These are phyloP conservation scores for Acrobasis suavella DNA, from an alignment of 2,888 invertebrate species.

Conservation along the genomic window DNA sequence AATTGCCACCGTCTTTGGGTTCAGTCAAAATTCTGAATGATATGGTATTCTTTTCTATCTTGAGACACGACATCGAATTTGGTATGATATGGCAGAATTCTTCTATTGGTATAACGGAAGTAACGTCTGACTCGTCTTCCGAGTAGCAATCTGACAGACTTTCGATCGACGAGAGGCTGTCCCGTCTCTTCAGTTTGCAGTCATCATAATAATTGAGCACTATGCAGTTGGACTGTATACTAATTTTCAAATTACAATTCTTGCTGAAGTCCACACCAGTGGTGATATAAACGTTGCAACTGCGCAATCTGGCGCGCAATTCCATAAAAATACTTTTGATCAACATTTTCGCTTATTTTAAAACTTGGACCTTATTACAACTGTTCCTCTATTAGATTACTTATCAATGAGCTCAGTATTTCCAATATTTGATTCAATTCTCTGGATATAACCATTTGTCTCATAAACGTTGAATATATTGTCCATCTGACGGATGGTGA, in stretches of 20 bases:
- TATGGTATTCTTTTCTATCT: slow-evolving; percentile 70
- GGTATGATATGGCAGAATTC: slow-evolving; percentile 74
- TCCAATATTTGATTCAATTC: slow-evolving; percentile 57
- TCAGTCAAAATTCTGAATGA: slow-evolving; percentile 76
- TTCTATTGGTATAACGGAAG: slow-evolving; percentile 60
- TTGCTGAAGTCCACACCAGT: slow-evolving; percentile 69
- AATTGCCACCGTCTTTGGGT: slow-evolving; percentile 70
- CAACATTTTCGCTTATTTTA: slow-evolving; percentile 62
- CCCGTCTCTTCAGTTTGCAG: slow-evolving; percentile 50
- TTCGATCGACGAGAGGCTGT: slow-evolving; percentile 73
- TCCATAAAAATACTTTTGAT: slow-evolving; percentile 82
- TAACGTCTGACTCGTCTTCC: slow-evolving; percentile 64
- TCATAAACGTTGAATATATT: slow-evolving; percentile 86
- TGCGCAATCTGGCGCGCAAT: slow-evolving; percentile 81
- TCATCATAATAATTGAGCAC: slow-evolving; percentile 67
- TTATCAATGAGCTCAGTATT: slow-evolving; percentile 57
- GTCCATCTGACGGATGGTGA: slow-evolving; percentile 89
- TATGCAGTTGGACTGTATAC: slow-evolving; percentile 71
- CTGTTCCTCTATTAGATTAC: slow-evolving; percentile 40
- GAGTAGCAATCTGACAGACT: slow-evolving; percentile 72
- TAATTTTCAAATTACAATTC: slow-evolving; percentile 72
- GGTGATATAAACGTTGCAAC: slow-evolving; percentile 83
- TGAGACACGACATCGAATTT: slow-evolving; percentile 77
- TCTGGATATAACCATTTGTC: slow-evolving; percentile 78
- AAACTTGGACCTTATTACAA: slow-evolving; percentile 37